Evolutionary conservation across 2,113 vertebrate genomes (phyloP).

Genomic region (Plestiodon gilberti): DNA sequence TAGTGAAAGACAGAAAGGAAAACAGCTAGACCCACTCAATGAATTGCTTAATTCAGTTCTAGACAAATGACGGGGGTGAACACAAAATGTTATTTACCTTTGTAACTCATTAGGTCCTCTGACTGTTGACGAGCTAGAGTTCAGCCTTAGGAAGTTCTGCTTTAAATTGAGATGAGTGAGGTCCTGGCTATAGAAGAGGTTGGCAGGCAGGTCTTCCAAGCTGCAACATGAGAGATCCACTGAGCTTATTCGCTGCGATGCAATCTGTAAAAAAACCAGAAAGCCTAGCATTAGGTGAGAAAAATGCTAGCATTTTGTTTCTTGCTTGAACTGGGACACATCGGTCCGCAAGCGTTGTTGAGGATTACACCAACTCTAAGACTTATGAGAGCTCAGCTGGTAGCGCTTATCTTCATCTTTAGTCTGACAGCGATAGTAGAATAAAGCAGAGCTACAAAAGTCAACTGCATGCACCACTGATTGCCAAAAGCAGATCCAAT

Average conservation of each 20-base stretch:
- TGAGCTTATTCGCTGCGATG: slow-evolving; percentile 96
- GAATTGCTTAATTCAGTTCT: neutral
- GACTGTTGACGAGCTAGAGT: slow-evolving; percentile 74
- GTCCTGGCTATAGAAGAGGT: slow-evolving; percentile 98
- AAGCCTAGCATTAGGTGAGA: slow-evolving; percentile 11
- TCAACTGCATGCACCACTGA: neutral
- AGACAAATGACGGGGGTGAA: neutral
- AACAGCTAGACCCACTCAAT: neutral
- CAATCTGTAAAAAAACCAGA: slow-evolving; percentile 81
- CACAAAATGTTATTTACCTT: slow-evolving; percentile 78
- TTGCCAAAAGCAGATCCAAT: neutral
- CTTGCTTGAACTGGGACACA: neutral
- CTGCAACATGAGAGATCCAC: slow-evolving; percentile 98
- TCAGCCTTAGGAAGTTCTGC: slow-evolving; percentile 90
- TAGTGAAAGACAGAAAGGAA: neutral
- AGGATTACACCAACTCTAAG: too few species aligned
- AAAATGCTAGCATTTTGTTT: neutral
- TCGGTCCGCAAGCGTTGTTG: too few species aligned
- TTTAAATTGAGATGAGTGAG: slow-evolving; percentile 99
- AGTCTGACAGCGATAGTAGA: too few species aligned
- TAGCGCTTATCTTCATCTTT: neutral
- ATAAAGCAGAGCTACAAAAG: neutral
- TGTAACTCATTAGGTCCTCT: slow-evolving; percentile 88
- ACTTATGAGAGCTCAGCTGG: neutral
- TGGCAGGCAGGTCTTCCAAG: slow-evolving; percentile 92